phyloP scores from a whole-genome alignment of 2,888 invertebrate species.

The Drepana falcataria region DNA sequence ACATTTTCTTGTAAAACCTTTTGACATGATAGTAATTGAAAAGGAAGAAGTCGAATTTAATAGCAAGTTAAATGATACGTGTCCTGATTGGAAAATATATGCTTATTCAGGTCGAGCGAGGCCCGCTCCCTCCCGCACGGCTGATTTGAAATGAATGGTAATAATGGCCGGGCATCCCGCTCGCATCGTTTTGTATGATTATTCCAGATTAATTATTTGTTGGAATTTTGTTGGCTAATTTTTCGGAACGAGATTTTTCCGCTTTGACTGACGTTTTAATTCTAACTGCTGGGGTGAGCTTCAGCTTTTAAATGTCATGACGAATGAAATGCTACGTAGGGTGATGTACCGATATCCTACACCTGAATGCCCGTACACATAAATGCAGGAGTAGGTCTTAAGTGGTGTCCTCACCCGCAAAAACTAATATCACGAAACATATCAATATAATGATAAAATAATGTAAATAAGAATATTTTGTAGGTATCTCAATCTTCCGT shows the following conservation, averaged over 20 bases:
- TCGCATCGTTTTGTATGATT: slow-evolving; percentile 78
- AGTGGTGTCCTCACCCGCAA: no score
- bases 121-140: slow-evolving; percentile 64
- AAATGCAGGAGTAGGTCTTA: no score
- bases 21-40: slow-evolving; percentile 73
- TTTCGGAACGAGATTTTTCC: slow-evolving; percentile 76
- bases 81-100: slow-evolving; percentile 79
- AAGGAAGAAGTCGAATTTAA: slow-evolving; percentile 78
- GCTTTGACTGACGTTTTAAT: slow-evolving; percentile 77
- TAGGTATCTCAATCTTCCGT: not conserved
- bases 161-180: slow-evolving; percentile 74
- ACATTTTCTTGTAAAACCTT: slow-evolving; percentile 35
- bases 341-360: no score
- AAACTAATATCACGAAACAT: no score
- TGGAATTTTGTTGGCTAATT: slow-evolving; percentile 75
- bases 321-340: not conserved
- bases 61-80: slow-evolving; percentile 79
- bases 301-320: slow-evolving; percentile 8
- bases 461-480: slow-evolving; percentile 5
- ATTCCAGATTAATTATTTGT: slow-evolving; percentile 79
- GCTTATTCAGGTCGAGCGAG: slow-evolving; percentile 73
- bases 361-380: no score
- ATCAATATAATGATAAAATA: no score
- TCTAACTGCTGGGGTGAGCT: slow-evolving; percentile 52
- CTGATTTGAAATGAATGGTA: slow-evolving; percentile 78